Evolutionary conservation across 2,113 vertebrate species (phyloP), one percentile per base, ranked within the genome.

Genomic region (Turdus rufiventris): DNA sequence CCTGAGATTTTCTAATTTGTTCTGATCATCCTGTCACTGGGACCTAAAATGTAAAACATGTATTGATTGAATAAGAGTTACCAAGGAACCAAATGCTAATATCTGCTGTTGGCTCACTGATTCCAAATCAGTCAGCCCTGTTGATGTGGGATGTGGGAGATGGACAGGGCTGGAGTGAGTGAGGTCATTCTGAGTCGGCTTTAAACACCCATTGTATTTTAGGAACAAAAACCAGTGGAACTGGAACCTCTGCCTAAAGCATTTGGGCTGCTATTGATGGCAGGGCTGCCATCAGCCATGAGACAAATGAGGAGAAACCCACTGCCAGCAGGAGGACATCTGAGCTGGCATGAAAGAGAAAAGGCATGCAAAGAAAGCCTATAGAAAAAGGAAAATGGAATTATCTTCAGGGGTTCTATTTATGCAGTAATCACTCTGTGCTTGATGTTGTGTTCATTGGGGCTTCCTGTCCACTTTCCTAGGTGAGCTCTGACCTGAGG

Each of bases 31-130:
- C 70, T 93, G 28, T 73, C 58, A 36, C 43, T 61, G 72, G 60
- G 88, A 71, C 87, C 75, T 85, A 61, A 89, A 93, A 95, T 71
- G 85, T 74, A 84, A 88, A 93, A 20, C 13, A 28, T 18, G 25
- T 81, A 93, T 93, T 94, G 88, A 97, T 90, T 2, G 12, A 77
- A 15, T 40, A 63, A 57, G 85, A 74, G 78, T 93, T 91, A 90
- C 88, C 79, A 91, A 87, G 91, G 65, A 93, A 94, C 80, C 34
- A 56, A 73, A 85, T 92, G 91, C 54, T 92, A 79, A 77, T 96
- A 68, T 33, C 45, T 91, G 57, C 21, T 91, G 8, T 62, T 86
- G 63, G 36, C 51, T 88, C 60, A 33, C 31, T 85, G 62, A 47
- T 85, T 54, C 14, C 42, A 43, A 29, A 51, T 56, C 81, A 62